Percentiles rank a stretch among this genome's conserved stretches.
These are phyloP conservation scores for Episyrphus balteatus DNA, from an alignment of 1,140 invertebrate genomes.

Conservation along the genomic window DNA sequence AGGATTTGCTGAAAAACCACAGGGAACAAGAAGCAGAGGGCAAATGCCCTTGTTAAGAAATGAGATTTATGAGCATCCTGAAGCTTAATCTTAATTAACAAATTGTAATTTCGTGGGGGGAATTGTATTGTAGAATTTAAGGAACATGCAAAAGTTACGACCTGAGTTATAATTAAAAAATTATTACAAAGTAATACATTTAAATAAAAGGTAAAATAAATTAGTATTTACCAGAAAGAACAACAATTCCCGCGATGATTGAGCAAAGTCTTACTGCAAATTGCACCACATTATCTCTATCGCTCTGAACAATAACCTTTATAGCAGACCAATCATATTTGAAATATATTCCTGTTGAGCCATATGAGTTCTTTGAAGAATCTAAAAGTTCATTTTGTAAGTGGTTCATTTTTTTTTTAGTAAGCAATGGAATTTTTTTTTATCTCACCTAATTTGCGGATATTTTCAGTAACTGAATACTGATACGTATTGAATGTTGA, in stretches of 20 bases:
- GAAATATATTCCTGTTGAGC: slow-evolving; percentile 86
- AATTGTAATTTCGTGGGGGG: too few relatives aligned
- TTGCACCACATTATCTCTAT: slow-evolving; percentile 63
- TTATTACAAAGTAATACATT: too few relatives aligned
- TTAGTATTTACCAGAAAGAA: slow-evolving; percentile 55
- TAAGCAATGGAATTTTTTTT: slow-evolving; percentile 1
- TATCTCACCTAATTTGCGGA: slow-evolving; percentile 55
- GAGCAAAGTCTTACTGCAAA: slow-evolving; percentile 81
- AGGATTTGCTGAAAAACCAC: too few relatives aligned
- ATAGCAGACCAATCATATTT: slow-evolving; percentile 88
- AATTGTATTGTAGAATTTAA: too few relatives aligned
- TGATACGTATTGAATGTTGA: slow-evolving; percentile 71
- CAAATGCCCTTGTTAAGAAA: too few relatives aligned
- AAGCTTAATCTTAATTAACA: too few relatives aligned
- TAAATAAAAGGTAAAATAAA: too few relatives aligned
- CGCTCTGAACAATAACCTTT: slow-evolving; percentile 74
- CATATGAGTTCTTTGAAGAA: slow-evolving; percentile 70
- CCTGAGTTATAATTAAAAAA: too few relatives aligned
- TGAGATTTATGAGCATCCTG: too few relatives aligned
- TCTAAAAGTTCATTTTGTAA: slow-evolving; percentile 19
- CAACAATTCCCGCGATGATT: slow-evolving; percentile 82
- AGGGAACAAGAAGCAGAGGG: too few relatives aligned
- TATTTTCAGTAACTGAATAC: slow-evolving; percentile 84
- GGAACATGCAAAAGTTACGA: too few relatives aligned
- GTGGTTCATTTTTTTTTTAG: neutral